Conservation (phyloP, 1,140 invertebrate species). For the Penaeus indicus region DNA sequence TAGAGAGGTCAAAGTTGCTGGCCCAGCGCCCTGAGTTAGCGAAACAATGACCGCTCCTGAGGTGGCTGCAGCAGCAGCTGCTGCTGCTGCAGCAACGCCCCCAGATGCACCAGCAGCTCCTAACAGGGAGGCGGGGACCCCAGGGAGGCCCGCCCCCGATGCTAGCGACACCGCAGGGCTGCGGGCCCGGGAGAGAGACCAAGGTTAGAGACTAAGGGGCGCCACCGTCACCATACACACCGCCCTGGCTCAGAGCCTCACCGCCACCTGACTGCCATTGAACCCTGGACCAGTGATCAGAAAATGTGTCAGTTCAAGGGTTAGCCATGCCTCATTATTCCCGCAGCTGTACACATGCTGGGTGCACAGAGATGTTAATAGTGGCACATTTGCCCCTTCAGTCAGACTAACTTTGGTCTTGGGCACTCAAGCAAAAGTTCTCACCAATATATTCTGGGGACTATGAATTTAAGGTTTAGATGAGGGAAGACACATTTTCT, state of each 20-base stretch:
- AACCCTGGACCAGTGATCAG: conserved; percentile 61
- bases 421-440: conserved; percentile 67
- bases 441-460: conserved; percentile 64
- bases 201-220: conserved; percentile 64
- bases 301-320: conserved; percentile 67
- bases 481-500: conserved; percentile 66
- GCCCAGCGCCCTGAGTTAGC: conserved; percentile 51
- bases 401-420: conserved; percentile 64
- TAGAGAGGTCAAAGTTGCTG: conserved; percentile 57
- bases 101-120: conserved; percentile 61
- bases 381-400: conserved; percentile 64
- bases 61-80: conserved; percentile 64
- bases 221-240: conserved; percentile 52
- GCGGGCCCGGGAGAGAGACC: conserved; percentile 63
- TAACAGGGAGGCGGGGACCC: conserved; percentile 61
- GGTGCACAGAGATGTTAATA: conserved; percentile 65
- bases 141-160: conserved; percentile 59
- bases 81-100: conserved; percentile 55
- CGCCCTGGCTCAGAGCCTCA: conserved; percentile 60
- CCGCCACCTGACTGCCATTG: conserved; percentile 58
- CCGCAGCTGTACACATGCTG: conserved; percentile 53
- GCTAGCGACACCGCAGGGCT: conserved; percentile 64
- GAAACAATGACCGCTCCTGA: conserved; percentile 60
- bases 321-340: conserved; percentile 65
- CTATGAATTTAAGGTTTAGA: conserved; percentile 58